Base-by-base conservation (phyloP, 2,888 invertebrate species). In the Ashinkailepas kermadecensis region DNA sequence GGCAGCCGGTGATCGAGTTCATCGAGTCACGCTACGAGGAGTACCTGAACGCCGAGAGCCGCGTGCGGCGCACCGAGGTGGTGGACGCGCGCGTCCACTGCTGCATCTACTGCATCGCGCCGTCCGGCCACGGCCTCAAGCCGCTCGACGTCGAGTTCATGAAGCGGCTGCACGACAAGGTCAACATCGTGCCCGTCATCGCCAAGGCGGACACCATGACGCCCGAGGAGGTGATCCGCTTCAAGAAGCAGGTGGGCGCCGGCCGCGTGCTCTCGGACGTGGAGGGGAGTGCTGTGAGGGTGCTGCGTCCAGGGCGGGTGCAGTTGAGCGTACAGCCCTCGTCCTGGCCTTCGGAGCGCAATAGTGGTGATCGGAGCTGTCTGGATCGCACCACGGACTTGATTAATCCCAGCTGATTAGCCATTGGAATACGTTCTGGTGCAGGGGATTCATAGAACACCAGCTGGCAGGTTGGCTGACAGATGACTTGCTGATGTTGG, bases 131-230 rank as follows among this genome's bases (percentile, higher is more conserved):
- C 86, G 97, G 97, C 6, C 90, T 99, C 86, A 96, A 98, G 88
- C 96, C 97, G 13, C 90, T 99, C 86, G 99, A 99, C 88, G 95
- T 99, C 82, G 98, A 99, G 90, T 97, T 98, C 89, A 99, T 99
- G 99, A 96, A 97, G 88, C 92, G 96, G 85, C 92, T 99, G 84
- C 97, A 99, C 87, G 98, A 99, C 88, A 97, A 99, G 91, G 99
- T 99, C 86, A 99, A 99, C 89, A 96, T 99, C 87, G 95, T 99
- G 88, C 99, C 99, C 82, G 94, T 99, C 85, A 94, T 99, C 87
- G 97, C 99, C 84, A 99, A 99, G 89, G 97, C 99, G 7, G 99
- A 99, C 87, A 99, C 99, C 54, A 92, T 99, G 92, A 99, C 98
- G 83, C 95, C 97, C 9, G 98, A 99, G 86, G 99, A 99, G 89